Base-by-base conservation (phyloP, 1,140 invertebrate species). In the Brachionus rubens region DNA sequence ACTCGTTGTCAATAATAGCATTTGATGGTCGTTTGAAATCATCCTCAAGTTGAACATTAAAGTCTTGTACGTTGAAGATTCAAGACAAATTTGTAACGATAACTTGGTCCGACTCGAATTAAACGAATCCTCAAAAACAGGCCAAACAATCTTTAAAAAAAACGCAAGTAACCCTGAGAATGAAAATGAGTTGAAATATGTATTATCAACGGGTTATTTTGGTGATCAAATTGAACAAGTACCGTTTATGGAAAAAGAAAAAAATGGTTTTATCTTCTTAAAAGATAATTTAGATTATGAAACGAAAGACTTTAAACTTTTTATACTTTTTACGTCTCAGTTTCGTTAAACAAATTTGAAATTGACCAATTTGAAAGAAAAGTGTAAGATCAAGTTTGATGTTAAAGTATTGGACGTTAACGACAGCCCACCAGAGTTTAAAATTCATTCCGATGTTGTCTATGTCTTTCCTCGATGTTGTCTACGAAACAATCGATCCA, bases 11-110 rank as follows among this genome's bases (percentile, higher is more conserved):
- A n/a, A 54, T 72, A 24, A 54, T 48, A 14, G 68, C 46, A 12
- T 72, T 50, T 72, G 68, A 72, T 48, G 68, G 68, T n/a, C 40
- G 19, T 16, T 72, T 54, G 6, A 48, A 50, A 36, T 48, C 68
- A 24, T 48, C 4, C 40, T n/a, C n/a, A 24, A 36, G 3, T 36
- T 72, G 46, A 40, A n/a, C 33, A 30, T 72, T 4, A 72, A 72
- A 50, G 28, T 72, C 21, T 41, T 72, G 12, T 40, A 50, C 36
- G 43, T 72, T 3, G 68, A 72, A 10, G 68, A 72, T 21, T 40
- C 36, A 7, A 12, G 21, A 26, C 46, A 43, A 7, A 16, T 50
- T n/a, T 72, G 68, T 36, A n/a, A 72, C 12, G 28, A 72, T 0
- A 41, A 50, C 40, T 40, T 33, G 28, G 30, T 72, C 3, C 19